These are phyloP conservation scores for Mesaphorura yosii DNA, from an alignment of 1,140 invertebrate species.

Conservation along the genomic window DNA sequence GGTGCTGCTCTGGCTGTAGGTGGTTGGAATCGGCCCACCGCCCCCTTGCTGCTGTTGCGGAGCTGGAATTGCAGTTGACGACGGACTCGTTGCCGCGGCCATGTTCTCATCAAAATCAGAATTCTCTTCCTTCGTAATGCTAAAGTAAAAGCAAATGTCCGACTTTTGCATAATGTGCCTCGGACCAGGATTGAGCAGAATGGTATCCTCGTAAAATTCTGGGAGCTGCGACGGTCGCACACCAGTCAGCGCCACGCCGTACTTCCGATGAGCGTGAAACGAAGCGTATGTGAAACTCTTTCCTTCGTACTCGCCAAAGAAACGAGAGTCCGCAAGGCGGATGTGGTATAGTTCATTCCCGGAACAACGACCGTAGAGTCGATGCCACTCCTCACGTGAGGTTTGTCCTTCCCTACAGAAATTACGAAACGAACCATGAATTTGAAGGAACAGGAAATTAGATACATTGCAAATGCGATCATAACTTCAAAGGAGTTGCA, in stretches of 20 bases:
- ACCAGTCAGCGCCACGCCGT: conserved; percentile 89
- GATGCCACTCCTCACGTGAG: conserved; percentile 93
- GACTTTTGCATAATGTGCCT: conserved; percentile 94
- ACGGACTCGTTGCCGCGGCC: conserved; percentile 1
- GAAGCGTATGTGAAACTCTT: conserved; percentile 98
- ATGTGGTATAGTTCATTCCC: conserved; percentile 99
- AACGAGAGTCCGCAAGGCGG: conserved; percentile 80
- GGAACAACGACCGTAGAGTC: conserved; percentile 92
- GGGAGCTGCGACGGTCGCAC: conserved; percentile 78
- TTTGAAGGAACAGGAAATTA: background rate
- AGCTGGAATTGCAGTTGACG: background rate
- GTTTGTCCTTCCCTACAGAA: conserved; percentile 82
- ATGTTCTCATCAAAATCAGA: conserved; percentile 56
- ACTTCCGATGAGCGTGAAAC: conserved; percentile 67
- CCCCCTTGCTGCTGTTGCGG: too few species aligned
- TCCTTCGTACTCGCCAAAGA: conserved; percentile 96
- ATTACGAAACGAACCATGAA: background rate
- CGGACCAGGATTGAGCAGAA: conserved; percentile 73
- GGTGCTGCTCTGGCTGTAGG: background rate
- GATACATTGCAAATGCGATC: too few species aligned
- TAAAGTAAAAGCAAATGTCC: conserved; percentile 98
- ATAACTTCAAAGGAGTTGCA: too few species aligned
- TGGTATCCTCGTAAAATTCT: conserved; percentile 86
- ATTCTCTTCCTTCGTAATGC: conserved; percentile 93
- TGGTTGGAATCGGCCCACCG: too few species aligned